phyloP scores from a whole-genome alignment of 2,113 vertebrate species.

The Puntigrus tetrazona region DNA sequence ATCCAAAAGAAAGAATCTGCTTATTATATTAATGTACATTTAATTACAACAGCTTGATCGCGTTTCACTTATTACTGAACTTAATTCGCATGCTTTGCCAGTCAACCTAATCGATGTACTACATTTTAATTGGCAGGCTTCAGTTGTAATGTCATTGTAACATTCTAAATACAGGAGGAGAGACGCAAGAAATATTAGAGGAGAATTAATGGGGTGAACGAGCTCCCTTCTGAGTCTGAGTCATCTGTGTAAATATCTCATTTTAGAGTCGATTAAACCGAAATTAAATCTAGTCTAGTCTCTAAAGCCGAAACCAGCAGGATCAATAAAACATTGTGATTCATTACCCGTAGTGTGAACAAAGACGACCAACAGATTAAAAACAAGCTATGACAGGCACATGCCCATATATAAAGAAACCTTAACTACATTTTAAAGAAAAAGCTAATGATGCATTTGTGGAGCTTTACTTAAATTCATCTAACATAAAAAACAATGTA shows the following conservation, averaged over 20 bases:
- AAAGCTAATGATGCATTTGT: conserved; percentile 15
- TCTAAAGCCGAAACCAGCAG: conserved; percentile 24
- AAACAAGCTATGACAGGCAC: background rate
- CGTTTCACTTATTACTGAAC: conserved; percentile 1
- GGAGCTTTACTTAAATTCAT: background rate
- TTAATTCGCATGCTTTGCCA: background rate
- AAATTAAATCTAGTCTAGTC: conserved; percentile 50
- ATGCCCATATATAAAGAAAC: background rate
- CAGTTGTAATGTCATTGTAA: conserved; percentile 9
- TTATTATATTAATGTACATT: background rate
- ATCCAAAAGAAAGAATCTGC: background rate
- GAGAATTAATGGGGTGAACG: conserved; percentile 38
- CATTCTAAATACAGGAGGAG: conserved; percentile 6
- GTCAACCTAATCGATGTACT: background rate
- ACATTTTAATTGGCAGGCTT: conserved; percentile 15
- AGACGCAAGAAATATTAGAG: conserved; percentile 23
- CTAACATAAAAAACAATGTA: background rate
- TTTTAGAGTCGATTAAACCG: conserved; percentile 56
- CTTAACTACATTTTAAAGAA: background rate
- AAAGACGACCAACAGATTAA: conserved; percentile 4
- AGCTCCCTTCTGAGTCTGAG: conserved; percentile 22
- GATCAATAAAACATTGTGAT: conserved; percentile 45
- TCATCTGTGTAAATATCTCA: conserved; percentile 47
- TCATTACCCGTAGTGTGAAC: conserved; percentile 25
- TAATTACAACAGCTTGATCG: conserved; percentile 16